Evolutionary conservation across 2,888 invertebrate species (phyloP), one percentile per base, ranked within the genome.

Genomic region (Lasioglossum malachurum): DNA sequence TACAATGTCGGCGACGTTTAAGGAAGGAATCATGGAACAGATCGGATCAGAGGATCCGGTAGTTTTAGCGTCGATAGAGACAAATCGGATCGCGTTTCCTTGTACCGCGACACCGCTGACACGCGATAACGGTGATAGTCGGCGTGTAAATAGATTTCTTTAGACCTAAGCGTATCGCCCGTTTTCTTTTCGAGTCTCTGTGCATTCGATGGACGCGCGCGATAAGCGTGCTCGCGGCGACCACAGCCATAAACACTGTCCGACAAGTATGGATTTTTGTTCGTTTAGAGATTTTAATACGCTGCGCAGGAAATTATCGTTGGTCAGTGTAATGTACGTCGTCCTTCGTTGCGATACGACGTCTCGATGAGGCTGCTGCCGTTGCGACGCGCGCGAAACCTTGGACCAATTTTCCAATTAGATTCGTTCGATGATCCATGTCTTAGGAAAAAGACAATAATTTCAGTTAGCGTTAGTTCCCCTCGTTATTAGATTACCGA

Each of bases 371-470:
- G 60, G 16, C 31, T 72, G 79, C n/a, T 8, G 19, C 60, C 57
- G 83, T 74, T 81, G 87, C 41, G 69, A 64, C 4, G n/a, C 69
- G 67, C 64, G 78, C 80, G 84, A 89, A 44, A 84, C 88, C 82
- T 90, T 75, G 91, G 92, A 93, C 91, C 91, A 92, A 91, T 92
- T 90, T 85, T 91, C 85, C 84, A 84, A 72, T 44, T 80, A 75
- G 72, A 57, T 41, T 71, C 53, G 78, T 83, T 77, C 1, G 78
- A 80, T 83, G 71, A 88, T 88, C n/a, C 87, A 78, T 82, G 88
- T 89, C 91, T 87, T 87, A 19, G 57, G 44, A 27, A 82, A 83
- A 89, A 90, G 92, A 93, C 91, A 91, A 92, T 93, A 92, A 93
- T 92, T 93, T 91, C 57, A 31, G 53, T 78, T 87, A 78, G 83